Conservation (phyloP, 2,888 invertebrate species). For the Antitype chi region DNA sequence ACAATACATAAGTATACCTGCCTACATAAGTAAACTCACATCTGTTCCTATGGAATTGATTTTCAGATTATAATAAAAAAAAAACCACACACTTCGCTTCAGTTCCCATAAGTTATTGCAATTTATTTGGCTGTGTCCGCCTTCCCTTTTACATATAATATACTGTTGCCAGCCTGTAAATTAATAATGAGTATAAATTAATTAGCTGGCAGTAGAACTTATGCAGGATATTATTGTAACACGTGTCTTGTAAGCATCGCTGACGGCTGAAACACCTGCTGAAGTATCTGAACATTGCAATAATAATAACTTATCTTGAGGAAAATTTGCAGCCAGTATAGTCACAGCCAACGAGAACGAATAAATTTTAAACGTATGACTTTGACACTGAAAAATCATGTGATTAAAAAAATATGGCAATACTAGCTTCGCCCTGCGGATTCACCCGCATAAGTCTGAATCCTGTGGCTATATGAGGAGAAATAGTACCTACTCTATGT, state of each 20-base stretch:
- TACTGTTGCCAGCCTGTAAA: not conserved
- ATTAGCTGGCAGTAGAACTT: not conserved
- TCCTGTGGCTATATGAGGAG: no score
- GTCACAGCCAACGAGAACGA: conserved; percentile 5
- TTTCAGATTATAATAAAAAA: no score
- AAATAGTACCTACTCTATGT: no score
- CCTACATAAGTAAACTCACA: no score
- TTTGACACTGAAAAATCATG: not conserved
- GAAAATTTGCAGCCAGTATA: conserved; percentile 46
- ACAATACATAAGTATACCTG: no score
- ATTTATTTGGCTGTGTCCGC: not conserved
- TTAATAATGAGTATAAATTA: not conserved
- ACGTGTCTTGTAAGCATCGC: conserved; percentile 34
- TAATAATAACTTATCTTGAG: conserved; percentile 45
- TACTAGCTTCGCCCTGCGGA: not conserved
- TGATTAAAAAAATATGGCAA: not conserved
- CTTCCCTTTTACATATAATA: not conserved
- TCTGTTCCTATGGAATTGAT: no score
- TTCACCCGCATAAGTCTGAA: no score
- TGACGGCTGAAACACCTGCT: conserved; percentile 56
- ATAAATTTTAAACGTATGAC: not conserved
- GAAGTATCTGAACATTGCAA: conserved; percentile 46
- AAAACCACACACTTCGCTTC: not conserved
- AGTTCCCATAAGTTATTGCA: not conserved
- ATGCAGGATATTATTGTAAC: conserved; percentile 39